Percentiles rank a stretch among this genome's conserved stretches.
Evolutionary conservation across 2,888 invertebrate genomes (phyloP).

Genomic region (Sphaerophoria rueppellii): DNA sequence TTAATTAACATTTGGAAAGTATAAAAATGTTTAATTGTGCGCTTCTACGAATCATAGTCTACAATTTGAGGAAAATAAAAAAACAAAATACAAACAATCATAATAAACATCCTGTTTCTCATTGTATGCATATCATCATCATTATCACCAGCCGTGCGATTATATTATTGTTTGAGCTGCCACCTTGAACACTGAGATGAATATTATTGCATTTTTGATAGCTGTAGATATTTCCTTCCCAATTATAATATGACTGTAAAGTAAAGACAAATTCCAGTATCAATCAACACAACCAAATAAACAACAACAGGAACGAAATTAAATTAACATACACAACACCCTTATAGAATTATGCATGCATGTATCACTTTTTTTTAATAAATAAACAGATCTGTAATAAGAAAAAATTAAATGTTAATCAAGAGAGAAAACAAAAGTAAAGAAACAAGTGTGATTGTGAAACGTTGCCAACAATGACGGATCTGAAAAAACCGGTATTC

Average conservation of each 20-base stretch:
- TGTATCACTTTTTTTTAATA: constrained; percentile 63
- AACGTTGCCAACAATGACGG: constrained; percentile 68
- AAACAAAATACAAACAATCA: background rate
- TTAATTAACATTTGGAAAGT: constrained; percentile 39
- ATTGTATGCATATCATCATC: constrained; percentile 60
- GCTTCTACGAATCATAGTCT: background rate
- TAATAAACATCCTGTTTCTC: constrained; percentile 62
- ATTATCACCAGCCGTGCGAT: constrained; percentile 2
- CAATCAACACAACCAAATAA: constrained; percentile 25
- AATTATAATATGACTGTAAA: constrained; percentile 3
- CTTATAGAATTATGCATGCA: constrained; percentile 53
- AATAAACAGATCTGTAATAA: constrained; percentile 60
- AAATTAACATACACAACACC: constrained; percentile 55
- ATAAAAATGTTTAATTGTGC: constrained; percentile 38
- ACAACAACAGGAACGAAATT: constrained; percentile 36
- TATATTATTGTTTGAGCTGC: constrained; percentile 41
- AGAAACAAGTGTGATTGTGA: constrained; percentile 56
- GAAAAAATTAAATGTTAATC: constrained; percentile 12
- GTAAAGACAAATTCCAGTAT: constrained; percentile 41
- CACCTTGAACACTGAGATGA: constrained; percentile 64
- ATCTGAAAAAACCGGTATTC: constrained; percentile 68
- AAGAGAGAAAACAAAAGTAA: constrained; percentile 15
- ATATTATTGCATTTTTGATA: constrained; percentile 58
- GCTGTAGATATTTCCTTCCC: background rate
- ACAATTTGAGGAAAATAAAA: constrained; percentile 19